Conservation (phyloP, 2,797 vertebrate species). For the Helicolenus hilgendorfi region DNA sequence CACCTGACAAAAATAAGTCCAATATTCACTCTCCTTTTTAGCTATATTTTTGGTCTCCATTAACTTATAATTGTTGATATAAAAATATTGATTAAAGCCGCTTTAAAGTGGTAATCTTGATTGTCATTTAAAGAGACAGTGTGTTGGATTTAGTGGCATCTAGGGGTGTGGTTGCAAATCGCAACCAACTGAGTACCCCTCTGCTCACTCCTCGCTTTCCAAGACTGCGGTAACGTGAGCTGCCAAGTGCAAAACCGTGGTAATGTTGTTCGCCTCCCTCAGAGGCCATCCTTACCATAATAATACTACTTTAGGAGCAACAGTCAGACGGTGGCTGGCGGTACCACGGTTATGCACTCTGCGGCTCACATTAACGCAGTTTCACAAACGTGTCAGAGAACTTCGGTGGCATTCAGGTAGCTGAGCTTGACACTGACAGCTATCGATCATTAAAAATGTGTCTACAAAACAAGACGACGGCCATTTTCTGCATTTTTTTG, state of each 20-base stretch:
- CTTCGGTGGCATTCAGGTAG: background rate
- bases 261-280: background rate
- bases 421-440: no score
- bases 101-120: no score
- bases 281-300: background rate
- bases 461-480: no score
- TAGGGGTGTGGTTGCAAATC: no score
- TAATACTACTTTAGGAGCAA: background rate
- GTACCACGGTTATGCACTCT: background rate
- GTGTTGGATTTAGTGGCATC: no score
- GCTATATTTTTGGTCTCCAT: background rate
- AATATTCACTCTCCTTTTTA: background rate
- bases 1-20: background rate
- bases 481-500: no score
- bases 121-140: no score
- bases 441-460: no score
- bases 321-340: background rate
- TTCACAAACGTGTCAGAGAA: background rate
- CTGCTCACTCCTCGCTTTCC: no score
- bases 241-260: background rate
- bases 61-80: background rate
- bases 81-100: background rate
- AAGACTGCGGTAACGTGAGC: no score
- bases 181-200: no score
- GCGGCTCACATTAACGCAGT: background rate